These are phyloP conservation scores for Atherinosoma microstoma DNA, from an alignment of 2,797 vertebrate species.

Conservation along the genomic window DNA sequence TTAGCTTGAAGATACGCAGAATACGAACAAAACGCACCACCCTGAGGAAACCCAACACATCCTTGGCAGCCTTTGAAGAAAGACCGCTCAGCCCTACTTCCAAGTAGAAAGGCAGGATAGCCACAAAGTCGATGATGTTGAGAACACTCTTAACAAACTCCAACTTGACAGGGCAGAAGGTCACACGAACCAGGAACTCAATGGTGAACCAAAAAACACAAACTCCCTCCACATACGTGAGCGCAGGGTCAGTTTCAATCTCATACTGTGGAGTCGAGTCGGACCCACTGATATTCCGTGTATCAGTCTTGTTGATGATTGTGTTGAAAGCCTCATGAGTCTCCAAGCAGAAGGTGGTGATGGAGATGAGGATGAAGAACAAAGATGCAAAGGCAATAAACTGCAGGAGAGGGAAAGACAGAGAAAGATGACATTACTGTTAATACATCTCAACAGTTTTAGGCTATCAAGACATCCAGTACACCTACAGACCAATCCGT, in stretches of 20 bases:
- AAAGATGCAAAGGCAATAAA: conserved; percentile 97
- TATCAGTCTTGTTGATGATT: conserved; percentile 95
- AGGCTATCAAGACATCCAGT: neutral
- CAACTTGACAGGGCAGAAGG: conserved; percentile 97
- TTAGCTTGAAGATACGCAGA: conserved; percentile 97
- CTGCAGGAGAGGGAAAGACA: conserved; percentile 81
- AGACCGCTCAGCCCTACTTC: conserved; percentile 96
- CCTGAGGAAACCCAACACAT: conserved; percentile 96
- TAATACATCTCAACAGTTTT: neutral
- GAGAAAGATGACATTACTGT: conserved; percentile 10
- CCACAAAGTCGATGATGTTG: conserved; percentile 99
- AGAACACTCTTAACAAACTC: conserved; percentile 96
- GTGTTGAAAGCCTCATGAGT: conserved; percentile 98
- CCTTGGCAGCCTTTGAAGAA: conserved; percentile 97
- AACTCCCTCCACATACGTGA: conserved; percentile 96
- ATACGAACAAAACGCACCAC: conserved; percentile 98
- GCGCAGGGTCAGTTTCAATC: conserved; percentile 95
- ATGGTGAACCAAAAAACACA: conserved; percentile 99
- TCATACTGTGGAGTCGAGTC: conserved; percentile 89
- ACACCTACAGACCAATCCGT: neutral
- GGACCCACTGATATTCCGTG: conserved; percentile 83
- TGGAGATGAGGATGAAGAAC: conserved; percentile 99
- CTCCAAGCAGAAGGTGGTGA: conserved; percentile 98
- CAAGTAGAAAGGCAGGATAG: conserved; percentile 96
- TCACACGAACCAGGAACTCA: conserved; percentile 95